Evolutionary conservation across 2,113 vertebrate genomes (phyloP), one percentile per base, ranked within the genome.

Genomic region (Boleophthalmus pectinirostris): DNA sequence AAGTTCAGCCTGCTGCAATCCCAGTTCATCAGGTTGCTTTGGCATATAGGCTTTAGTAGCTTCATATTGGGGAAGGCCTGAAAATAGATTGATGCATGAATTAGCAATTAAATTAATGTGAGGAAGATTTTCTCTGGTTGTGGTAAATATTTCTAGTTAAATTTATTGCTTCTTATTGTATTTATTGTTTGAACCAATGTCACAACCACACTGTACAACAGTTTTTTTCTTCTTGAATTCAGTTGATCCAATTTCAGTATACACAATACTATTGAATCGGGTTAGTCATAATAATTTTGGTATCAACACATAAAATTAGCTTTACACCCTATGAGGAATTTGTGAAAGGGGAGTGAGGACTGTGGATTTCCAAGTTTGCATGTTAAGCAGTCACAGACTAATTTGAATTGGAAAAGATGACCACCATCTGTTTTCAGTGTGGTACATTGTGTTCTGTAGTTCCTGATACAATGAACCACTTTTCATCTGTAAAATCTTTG

Each of bases 51-150:
- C 91, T 49, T 93, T 95, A 60, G 90, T 96, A 57, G 95, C 81
- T 88, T 99, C 98, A 53, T 95, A 96, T 69, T 99, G 98, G 12
- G 91, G 94, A 75, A 96, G 83, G 0, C 89, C 98, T 98, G 74
- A 57, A 78, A 68, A 33, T 54, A 2, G 53, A 8, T 69, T 29
- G 13, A 54, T 1, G 18, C 47, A 51, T 25, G 5, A 61, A 18
- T 33, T 18, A 15, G 9, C 18, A 24, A 57, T 24, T 43, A 43
- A 10, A 1, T 43, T 43, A 43, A 14, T 56, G 6, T 24, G 56
- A 25, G 9, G 10, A 23, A 21, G 23, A 1, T 14, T 21, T 11
- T 6, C 23, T 21, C 0, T 58, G 51, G 51, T 20, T 51, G 47
- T 51, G 16, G 16, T 51, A 16, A 51, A 18, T 54, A 7, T 54